Evolutionary conservation across 2,888 invertebrate species (phyloP).

Genomic region (Petrolisthes cinctipes): DNA sequence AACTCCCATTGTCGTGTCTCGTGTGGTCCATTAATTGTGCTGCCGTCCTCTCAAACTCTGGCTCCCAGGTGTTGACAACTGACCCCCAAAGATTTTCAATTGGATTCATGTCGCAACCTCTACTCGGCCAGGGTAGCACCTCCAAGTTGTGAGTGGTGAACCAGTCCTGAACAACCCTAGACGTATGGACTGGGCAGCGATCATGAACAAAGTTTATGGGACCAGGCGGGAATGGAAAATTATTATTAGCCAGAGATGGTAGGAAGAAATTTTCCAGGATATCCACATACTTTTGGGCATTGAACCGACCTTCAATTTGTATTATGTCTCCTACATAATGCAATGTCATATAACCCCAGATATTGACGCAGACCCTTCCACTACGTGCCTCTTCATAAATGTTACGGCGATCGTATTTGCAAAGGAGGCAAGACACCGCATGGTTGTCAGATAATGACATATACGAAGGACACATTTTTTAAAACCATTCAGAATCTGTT

Average conservation of each 20-base stretch:
- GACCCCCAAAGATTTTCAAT: too few relatives aligned
- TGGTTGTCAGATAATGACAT: too few relatives aligned
- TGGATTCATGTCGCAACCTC: neutral
- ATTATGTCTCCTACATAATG: neutral
- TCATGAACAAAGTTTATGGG: neutral
- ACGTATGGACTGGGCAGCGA: slow-evolving; percentile 7
- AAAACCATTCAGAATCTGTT: neutral
- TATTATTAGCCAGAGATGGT: neutral
- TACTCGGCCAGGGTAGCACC: neutral
- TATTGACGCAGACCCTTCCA: slow-evolving; percentile 9
- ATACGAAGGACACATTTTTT: too few relatives aligned
- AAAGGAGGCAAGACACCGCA: too few relatives aligned
- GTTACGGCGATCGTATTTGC: neutral
- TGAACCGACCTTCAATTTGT: slow-evolving; percentile 5
- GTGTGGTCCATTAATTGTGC: too few relatives aligned
- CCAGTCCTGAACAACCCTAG: slow-evolving; percentile 19
- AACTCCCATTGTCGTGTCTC: too few relatives aligned
- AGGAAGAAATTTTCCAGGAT: slow-evolving; percentile 9
- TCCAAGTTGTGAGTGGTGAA: neutral
- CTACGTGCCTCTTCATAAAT: slow-evolving; percentile 14
- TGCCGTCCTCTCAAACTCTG: too few relatives aligned
- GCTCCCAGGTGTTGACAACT: too few relatives aligned
- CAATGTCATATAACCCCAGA: slow-evolving; percentile 9
- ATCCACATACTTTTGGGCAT: neutral
- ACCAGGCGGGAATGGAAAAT: slow-evolving; percentile 1